Percentiles rank a stretch among this genome's conserved stretches.
These are phyloP conservation scores for Microtus richardsoni DNA, from an alignment of 2,113 vertebrate genomes.

Conservation along the genomic window DNA sequence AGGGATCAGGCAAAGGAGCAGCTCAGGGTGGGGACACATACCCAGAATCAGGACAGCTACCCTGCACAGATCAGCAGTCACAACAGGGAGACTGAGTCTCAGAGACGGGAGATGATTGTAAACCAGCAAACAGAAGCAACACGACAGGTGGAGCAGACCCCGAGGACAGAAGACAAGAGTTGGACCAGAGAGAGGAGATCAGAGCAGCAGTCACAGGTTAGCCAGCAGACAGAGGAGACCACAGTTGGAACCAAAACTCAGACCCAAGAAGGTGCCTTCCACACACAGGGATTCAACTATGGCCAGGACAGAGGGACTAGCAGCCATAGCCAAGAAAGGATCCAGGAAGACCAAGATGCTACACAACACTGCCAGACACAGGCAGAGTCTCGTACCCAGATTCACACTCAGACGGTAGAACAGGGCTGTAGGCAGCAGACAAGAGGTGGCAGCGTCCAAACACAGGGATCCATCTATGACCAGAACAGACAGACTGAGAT, in stretches of 20 bases:
- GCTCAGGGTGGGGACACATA: neutral
- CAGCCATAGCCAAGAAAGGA: neutral
- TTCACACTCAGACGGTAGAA: neutral
- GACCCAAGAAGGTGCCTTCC: neutral
- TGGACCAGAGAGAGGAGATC: neutral
- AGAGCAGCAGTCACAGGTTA: neutral
- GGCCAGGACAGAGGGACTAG: neutral
- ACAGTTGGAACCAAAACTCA: neutral
- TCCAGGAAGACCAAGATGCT: neutral
- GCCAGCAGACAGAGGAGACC: neutral
- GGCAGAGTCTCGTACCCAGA: neutral
- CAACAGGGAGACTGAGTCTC: neutral
- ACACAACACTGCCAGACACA: neutral
- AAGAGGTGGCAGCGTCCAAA: neutral
- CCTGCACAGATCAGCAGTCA: neutral
- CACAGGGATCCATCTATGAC: neutral
- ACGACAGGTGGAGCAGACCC: neutral
- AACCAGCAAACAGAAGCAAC: neutral
- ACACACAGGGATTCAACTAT: neutral
- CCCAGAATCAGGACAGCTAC: neutral
- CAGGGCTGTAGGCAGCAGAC: neutral
- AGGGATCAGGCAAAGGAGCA: accelerated
- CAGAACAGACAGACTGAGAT: neutral
- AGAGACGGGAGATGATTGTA: neutral
- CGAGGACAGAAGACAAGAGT: neutral